phyloP scores from a whole-genome alignment of 2,113 vertebrate genomes.

The Sakesphorus luctuosus region DNA sequence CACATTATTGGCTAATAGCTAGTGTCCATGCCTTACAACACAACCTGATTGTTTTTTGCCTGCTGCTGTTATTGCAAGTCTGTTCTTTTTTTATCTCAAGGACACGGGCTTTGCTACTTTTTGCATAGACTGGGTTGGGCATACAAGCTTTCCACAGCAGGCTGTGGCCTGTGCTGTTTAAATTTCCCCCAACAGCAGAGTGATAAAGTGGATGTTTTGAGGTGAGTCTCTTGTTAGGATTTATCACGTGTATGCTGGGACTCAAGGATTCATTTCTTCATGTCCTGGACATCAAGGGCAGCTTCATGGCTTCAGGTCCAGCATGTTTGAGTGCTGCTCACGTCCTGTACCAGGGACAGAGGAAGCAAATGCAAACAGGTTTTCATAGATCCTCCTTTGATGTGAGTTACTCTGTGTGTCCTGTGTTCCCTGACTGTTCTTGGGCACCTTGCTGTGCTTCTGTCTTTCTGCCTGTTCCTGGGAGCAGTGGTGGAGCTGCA shows the following conservation, averaged over 20 bases:
- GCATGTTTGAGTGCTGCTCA: neutral
- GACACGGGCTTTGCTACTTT: no score
- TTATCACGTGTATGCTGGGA: neutral
- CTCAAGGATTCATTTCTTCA: neutral
- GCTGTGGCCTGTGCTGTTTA: no score
- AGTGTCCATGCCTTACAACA: no score
- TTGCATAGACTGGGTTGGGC: no score
- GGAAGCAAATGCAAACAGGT: neutral
- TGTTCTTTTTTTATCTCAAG: no score
- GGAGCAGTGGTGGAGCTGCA: fast-evolving
- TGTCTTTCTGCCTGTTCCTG: neutral
- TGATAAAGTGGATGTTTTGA: neutral
- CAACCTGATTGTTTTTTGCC: no score
- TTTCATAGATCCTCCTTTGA: neutral
- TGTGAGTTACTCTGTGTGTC: neutral
- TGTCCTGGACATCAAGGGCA: neutral
- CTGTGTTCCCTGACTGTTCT: neutral
- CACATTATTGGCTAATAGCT: no score
- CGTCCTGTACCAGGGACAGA: neutral
- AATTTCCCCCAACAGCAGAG: no score
- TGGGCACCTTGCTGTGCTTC: neutral
- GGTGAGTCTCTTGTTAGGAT: neutral
- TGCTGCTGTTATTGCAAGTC: no score
- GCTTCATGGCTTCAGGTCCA: neutral
- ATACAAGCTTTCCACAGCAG: no score